Evolutionary conservation across 2,888 invertebrate genomes (phyloP).

Genomic region (Anoncus sp.): DNA sequence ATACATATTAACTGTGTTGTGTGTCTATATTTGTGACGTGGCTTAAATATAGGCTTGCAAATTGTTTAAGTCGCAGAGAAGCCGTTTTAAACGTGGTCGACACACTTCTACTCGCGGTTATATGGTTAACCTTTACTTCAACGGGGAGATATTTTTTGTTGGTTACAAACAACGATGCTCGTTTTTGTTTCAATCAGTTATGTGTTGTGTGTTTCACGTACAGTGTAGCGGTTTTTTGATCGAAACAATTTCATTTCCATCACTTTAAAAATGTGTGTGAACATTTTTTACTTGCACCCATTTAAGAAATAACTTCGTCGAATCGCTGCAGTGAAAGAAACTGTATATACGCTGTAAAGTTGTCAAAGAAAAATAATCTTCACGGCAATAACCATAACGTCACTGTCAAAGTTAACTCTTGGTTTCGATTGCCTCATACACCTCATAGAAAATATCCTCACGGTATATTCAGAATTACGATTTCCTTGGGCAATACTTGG

Average conservation of each 20-base stretch:
- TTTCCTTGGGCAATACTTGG: conserved; percentile 16
- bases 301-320: neutral
- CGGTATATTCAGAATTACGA: conserved; percentile 31
- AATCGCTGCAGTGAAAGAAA: neutral
- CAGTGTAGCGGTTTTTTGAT: no score
- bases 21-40: neutral
- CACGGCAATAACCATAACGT: conserved; percentile 7
- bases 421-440: conserved; percentile 38
- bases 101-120: neutral
- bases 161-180: neutral
- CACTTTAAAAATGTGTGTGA: no score
- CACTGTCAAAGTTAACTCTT: conserved; percentile 7
- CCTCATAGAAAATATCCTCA: conserved; percentile 66
- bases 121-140: neutral
- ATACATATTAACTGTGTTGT: conserved; percentile 4
- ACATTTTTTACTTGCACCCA: neutral
- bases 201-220: no score
- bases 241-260: no score
- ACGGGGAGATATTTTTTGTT: neutral
- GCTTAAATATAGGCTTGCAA: conserved; percentile 34
- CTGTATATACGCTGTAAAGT: neutral
- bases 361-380: conserved; percentile 8
- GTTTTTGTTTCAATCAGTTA: neutral
- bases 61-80: conserved; percentile 55
- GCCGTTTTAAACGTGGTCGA: conserved; percentile 55